These are phyloP conservation scores for Tragopan temminckii DNA, from an alignment of 2,797 vertebrate species.

Conservation along the genomic window DNA sequence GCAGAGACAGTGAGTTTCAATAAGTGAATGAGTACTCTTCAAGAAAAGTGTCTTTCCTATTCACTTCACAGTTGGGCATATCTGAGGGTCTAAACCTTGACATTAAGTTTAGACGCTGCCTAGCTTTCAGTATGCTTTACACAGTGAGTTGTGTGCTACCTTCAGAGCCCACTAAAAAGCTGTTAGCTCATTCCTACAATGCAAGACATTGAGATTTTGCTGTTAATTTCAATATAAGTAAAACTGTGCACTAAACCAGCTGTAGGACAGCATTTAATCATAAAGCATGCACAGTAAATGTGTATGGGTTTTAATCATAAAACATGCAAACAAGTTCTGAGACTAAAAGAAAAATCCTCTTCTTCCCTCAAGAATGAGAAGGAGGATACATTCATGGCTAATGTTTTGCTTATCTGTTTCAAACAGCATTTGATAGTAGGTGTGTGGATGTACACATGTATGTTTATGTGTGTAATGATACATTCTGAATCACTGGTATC, in stretches of 20 bases:
- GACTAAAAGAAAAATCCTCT: not conserved
- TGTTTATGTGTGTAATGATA: not conserved
- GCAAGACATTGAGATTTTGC: not conserved
- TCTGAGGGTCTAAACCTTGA: not conserved
- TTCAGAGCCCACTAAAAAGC: not conserved
- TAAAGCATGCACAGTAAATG: not conserved
- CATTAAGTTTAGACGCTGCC: not conserved
- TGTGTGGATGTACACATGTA: not conserved
- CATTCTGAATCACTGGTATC: not conserved
- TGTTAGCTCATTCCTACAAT: not conserved
- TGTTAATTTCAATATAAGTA: not conserved
- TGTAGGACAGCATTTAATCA: not conserved
- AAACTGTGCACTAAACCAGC: not conserved
- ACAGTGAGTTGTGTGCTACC: not conserved
- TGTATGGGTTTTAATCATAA: not conserved
- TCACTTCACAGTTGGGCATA: not conserved
- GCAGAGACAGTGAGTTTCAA: not conserved
- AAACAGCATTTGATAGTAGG: not conserved
- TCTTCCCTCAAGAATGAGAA: not conserved
- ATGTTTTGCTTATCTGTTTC: not conserved
- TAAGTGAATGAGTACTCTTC: not conserved
- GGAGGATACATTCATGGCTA: not conserved
- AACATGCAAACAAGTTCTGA: not conserved
- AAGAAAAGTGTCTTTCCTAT: not conserved
- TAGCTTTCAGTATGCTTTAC: not conserved